Percentiles rank a stretch among this genome's conserved stretches.
Evolutionary conservation across 2,888 invertebrate species (phyloP).

Genomic region (Alviniconcha strummeri): DNA sequence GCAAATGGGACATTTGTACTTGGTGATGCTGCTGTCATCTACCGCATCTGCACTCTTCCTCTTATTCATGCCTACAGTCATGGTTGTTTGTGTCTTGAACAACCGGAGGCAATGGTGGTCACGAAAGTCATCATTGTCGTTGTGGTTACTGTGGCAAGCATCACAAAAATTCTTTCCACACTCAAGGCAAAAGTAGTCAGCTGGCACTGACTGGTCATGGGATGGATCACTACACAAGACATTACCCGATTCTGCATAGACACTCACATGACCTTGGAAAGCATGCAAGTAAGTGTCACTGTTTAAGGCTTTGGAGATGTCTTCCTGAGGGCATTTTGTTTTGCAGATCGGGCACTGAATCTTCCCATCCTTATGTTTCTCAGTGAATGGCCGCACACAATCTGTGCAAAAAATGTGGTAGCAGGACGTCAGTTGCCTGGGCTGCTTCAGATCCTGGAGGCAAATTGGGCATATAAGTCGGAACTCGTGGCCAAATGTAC

Average conservation of each 20-base stretch:
- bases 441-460: conserved; percentile 12
- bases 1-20: conserved; percentile 26
- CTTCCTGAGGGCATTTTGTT: neutral
- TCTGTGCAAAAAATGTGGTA: conserved; percentile 30
- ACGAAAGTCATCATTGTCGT: conserved; percentile 4
- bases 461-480: conserved; percentile 23
- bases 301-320: conserved; percentile 10
- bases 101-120: conserved; percentile 16
- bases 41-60: conserved; percentile 7
- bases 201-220: neutral
- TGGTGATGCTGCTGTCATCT: neutral
- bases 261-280: conserved; percentile 3
- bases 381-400: conserved; percentile 15
- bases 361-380: neutral
- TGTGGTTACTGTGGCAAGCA: conserved; percentile 20
- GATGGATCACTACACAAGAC: neutral
- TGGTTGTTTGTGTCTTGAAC: conserved; percentile 6
- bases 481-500: conserved; percentile 6
- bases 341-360: conserved; percentile 24
- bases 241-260: conserved; percentile 23
- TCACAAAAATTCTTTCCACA: conserved; percentile 32
- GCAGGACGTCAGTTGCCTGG: conserved; percentile 21
- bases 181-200: conserved; percentile 27
- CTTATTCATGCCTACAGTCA: conserved; percentile 15
- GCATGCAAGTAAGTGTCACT: conserved; percentile 19